phyloP scores from a whole-genome alignment of 2,888 invertebrate species.

The Hirtodrosophila histrioides region DNA sequence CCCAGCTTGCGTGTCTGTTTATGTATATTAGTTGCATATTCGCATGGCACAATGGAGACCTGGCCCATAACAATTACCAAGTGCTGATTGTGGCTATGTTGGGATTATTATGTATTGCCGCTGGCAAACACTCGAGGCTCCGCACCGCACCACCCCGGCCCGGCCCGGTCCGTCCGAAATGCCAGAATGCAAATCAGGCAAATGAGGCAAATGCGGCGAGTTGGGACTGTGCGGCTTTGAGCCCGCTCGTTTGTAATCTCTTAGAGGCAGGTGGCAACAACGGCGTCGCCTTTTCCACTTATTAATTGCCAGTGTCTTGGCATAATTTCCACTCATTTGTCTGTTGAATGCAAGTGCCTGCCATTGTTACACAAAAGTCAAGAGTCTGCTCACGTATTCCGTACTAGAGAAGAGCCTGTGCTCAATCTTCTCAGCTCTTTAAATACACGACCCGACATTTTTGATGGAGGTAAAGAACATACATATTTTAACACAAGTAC shows the following conservation, averaged over 20 bases:
- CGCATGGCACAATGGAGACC: conserved; percentile 17
- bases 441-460: too few species aligned
- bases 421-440: background rate
- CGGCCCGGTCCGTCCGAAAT: background rate
- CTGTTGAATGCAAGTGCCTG: conserved; percentile 75
- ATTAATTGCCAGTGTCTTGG: conserved; percentile 80
- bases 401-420: conserved; percentile 13
- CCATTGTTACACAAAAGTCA: conserved; percentile 65
- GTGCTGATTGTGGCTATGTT: conserved; percentile 47
- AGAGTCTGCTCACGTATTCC: conserved; percentile 69
- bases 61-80: conserved; percentile 64
- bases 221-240: conserved; percentile 9
- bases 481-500: too few species aligned
- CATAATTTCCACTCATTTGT: conserved; percentile 79
- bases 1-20: conserved; percentile 62
- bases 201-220: conserved; percentile 32
- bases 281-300: conserved; percentile 63
- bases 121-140: conserved; percentile 54
- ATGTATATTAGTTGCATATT: conserved; percentile 65
- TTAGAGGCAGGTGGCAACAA: conserved; percentile 48
- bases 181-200: conserved; percentile 58
- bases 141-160: background rate
- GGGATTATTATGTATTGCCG: conserved; percentile 70
- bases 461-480: too few species aligned
- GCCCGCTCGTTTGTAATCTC: conserved; percentile 43